These are phyloP conservation scores for Pseudolycoriella hygida DNA, from an alignment of 2,888 invertebrate species.

Conservation along the genomic window DNA sequence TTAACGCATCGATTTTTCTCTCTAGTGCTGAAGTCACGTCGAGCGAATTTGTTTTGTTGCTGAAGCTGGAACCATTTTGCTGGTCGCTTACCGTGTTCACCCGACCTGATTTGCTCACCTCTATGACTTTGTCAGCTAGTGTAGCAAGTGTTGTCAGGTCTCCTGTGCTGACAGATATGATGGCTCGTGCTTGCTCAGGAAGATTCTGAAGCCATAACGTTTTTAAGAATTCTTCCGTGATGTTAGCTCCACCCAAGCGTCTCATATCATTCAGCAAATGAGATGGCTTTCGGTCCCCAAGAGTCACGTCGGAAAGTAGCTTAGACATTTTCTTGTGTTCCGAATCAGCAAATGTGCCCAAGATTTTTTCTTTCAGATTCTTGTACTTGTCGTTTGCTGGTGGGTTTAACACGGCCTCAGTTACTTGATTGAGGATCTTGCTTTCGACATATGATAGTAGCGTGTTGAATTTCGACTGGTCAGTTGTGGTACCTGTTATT, in stretches of 20 bases:
- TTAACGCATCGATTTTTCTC: no score
- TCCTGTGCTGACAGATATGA: constrained; percentile 6
- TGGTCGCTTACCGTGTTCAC: no score
- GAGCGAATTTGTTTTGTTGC: no score
- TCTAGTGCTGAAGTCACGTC: no score
- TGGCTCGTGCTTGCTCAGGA: constrained; percentile 7
- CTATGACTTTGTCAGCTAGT: not conserved
- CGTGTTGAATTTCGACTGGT: constrained; percentile 14
- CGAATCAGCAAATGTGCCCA: constrained; percentile 11
- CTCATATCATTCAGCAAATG: constrained; percentile 11
- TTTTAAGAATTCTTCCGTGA: constrained; percentile 7
- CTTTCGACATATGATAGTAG: constrained; percentile 13
- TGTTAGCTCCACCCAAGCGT: constrained; percentile 7
- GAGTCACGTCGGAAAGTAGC: constrained; percentile 9
- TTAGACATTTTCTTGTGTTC: constrained; percentile 11
- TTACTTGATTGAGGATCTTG: constrained; percentile 11
- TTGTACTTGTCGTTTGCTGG: constrained; percentile 10
- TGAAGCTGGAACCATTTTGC: no score
- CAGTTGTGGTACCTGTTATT: constrained; percentile 11
- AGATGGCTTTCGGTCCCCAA: constrained; percentile 11
- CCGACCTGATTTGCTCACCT: no score
- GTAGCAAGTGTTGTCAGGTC: constrained; percentile 4
- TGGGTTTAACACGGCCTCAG: constrained; percentile 10
- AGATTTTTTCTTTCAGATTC: constrained; percentile 10
- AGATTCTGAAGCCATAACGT: constrained; percentile 8